phyloP scores from a whole-genome alignment of 1,140 invertebrate genomes.

The Neodiprion virginianus region DNA sequence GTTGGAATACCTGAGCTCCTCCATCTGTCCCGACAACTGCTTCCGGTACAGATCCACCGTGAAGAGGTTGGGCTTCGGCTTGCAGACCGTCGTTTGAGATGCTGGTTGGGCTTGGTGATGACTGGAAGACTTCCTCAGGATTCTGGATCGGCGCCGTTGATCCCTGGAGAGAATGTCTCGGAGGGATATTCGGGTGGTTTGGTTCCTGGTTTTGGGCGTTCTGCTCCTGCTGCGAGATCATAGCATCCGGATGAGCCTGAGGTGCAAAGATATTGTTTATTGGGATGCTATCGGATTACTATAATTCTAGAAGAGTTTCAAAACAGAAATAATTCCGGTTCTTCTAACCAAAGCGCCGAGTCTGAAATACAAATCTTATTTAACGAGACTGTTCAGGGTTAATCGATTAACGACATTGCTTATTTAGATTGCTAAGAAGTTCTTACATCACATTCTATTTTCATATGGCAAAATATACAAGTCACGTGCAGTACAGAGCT shows the following conservation, averaged over 20 bases:
- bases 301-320: too few relatives aligned
- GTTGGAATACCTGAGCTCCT: neutral
- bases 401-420: too few relatives aligned
- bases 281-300: too few relatives aligned
- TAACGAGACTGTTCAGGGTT: too few relatives aligned
- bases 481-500: too few relatives aligned
- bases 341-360: too few relatives aligned
- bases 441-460: too few relatives aligned
- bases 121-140: neutral
- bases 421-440: too few relatives aligned
- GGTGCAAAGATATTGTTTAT: neutral
- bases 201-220: neutral
- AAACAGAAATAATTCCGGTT: too few relatives aligned
- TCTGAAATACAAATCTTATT: too few relatives aligned
- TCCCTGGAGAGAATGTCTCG: neutral
- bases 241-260: neutral
- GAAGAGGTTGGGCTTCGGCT: neutral
- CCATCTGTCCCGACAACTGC: neutral
- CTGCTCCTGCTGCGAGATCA: too few relatives aligned
- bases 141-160: neutral
- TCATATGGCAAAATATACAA: too few relatives aligned
- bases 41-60: slow-evolving; percentile 2
- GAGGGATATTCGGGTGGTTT: neutral
- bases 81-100: neutral
- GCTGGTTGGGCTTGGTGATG: neutral